Conservation (phyloP, 1,140 invertebrate genomes). For the Heliconius eleuchia region DNA sequence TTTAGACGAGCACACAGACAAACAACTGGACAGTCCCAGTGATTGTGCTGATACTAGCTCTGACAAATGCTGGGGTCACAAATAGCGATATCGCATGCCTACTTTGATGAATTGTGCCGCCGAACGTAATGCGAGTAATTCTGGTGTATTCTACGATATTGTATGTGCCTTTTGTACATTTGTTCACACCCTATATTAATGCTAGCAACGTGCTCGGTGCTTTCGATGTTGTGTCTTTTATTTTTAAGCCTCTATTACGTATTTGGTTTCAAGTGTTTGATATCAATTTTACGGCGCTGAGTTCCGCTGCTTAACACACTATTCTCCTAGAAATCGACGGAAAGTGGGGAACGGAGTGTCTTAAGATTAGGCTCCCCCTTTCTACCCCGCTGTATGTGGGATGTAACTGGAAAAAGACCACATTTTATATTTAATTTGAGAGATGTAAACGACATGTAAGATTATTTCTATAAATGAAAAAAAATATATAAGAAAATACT, state of each 20-base stretch:
- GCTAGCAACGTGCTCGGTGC: neutral
- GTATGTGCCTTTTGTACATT: conserved; percentile 13
- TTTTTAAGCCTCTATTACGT: neutral
- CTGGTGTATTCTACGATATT: conserved; percentile 44
- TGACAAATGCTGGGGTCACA: conserved; percentile 56
- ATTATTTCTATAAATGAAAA: too few species aligned
- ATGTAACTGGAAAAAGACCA: too few species aligned
- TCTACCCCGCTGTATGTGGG: too few species aligned
- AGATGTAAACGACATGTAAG: too few species aligned
- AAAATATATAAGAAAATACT: too few species aligned
- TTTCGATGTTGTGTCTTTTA: neutral
- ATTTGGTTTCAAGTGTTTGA: neutral
- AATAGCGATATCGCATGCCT: conserved; percentile 62
- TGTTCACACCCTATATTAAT: conserved; percentile 1
- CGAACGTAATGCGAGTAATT: conserved; percentile 56
- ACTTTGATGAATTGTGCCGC: conserved; percentile 60
- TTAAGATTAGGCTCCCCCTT: too few species aligned
- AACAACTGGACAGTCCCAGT: conserved; percentile 50
- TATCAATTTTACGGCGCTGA: neutral
- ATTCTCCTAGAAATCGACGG: too few species aligned
- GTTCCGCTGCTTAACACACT: too few species aligned
- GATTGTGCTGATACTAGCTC: conserved; percentile 67
- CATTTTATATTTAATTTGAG: too few species aligned
- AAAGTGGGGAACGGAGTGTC: too few species aligned
- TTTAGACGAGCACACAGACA: conserved; percentile 47